Conservation (phyloP, 37 sponge, comb jelly and placozoan species). For the Beroe ovata region DNA sequence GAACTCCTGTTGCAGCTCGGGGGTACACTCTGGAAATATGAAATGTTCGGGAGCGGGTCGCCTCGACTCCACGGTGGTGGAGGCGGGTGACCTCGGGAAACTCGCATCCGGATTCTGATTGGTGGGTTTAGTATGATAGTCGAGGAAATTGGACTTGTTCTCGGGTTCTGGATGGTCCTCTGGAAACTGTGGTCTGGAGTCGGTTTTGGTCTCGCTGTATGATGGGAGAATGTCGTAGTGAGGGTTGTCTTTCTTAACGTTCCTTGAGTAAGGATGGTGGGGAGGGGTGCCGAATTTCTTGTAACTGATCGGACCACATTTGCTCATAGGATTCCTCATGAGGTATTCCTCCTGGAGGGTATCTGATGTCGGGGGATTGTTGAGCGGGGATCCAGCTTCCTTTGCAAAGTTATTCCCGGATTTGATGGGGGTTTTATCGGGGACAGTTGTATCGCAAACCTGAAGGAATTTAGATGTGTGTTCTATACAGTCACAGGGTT, state of each 20-base stretch:
- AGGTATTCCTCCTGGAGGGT: not conserved
- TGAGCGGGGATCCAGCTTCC: not conserved
- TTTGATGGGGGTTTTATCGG: not conserved
- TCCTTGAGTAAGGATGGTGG: slow-evolving; percentile 31
- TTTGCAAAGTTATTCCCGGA: not conserved
- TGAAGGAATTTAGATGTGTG: too few relatives aligned
- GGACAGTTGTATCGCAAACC: slow-evolving; percentile 59
- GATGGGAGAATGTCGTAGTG: not conserved
- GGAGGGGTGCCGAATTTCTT: slow-evolving; percentile 53
- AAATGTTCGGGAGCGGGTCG: slow-evolving; percentile 20
- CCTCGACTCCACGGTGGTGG: not conserved
- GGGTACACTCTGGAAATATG: slow-evolving; percentile 40
- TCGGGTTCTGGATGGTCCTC: not conserved
- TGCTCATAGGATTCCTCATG: not conserved
- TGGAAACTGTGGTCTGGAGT: not conserved
- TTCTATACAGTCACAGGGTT: too few relatives aligned
- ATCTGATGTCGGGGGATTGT: not conserved
- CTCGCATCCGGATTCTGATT: not conserved
- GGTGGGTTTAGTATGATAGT: not conserved
- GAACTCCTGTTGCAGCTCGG: slow-evolving; percentile 50
- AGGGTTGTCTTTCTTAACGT: not conserved
- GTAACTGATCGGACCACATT: not conserved
- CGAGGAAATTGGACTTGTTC: not conserved
- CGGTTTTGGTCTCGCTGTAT: not conserved
- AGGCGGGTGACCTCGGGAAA: not conserved